Conservation (phyloP, 2,113 vertebrate genomes). For the Salvelinus sp. region DNA sequence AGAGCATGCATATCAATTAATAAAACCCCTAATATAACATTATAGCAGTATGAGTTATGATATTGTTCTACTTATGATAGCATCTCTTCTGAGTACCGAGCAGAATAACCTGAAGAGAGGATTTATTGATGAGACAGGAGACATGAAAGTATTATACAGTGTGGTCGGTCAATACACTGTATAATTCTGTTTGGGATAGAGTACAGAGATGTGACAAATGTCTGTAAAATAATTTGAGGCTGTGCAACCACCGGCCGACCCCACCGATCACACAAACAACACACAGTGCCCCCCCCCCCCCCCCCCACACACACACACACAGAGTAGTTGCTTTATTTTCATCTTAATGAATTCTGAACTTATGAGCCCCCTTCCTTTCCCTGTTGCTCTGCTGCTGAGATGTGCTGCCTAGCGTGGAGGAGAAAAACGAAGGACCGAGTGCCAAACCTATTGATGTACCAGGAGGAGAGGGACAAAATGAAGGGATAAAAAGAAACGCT, state of each 20-base stretch:
- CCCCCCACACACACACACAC: slow-evolving; percentile 11
- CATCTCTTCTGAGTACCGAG: no score
- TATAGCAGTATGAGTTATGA: no score
- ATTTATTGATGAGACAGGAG: no score
- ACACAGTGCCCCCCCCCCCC: slow-evolving; percentile 2
- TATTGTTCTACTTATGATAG: no score
- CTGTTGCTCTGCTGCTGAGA: slow-evolving; percentile 1
- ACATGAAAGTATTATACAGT: no score
- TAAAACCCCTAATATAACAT: no score
- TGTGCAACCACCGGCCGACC: not conserved
- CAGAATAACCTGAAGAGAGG: no score
- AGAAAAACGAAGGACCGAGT: slow-evolving; percentile 58
- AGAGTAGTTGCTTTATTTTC: slow-evolving; percentile 54
- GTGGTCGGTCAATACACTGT: no score
- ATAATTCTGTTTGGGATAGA: no score
- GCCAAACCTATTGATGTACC: slow-evolving; percentile 70
- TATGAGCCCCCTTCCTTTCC: slow-evolving; percentile 45
- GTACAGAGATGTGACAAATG: no score
- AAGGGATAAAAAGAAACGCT: slow-evolving; percentile 63
- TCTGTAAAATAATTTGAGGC: no score
- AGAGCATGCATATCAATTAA: no score
- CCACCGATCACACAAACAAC: slow-evolving; percentile 4
- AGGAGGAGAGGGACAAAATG: slow-evolving; percentile 70
- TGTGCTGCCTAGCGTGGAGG: slow-evolving; percentile 35
- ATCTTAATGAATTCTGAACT: slow-evolving; percentile 70